Percentiles rank a stretch among this genome's conserved stretches.
Evolutionary conservation across 2,113 vertebrate species (phyloP).

Genomic region (Jacana jacana): DNA sequence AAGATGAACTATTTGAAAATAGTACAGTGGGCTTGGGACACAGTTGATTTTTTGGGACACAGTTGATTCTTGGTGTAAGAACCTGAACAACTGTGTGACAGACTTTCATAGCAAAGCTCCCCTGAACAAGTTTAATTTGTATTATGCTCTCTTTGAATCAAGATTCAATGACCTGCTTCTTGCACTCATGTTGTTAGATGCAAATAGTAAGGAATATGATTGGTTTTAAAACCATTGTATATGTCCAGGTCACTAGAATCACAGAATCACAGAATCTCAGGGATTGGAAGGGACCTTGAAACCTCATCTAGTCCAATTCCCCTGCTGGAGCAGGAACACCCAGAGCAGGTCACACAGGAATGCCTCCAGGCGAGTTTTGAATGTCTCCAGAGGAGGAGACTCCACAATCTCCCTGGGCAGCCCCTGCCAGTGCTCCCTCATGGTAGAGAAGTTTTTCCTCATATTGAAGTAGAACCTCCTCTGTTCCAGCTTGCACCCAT

Average conservation of each 20-base stretch:
- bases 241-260: not conserved
- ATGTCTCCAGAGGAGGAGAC: no score
- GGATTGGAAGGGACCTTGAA: no score
- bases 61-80: not conserved
- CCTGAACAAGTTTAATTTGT: not conserved
- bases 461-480: no score
- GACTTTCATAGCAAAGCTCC: not conserved
- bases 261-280: no score
- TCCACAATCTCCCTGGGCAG: no score
- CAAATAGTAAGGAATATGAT: not conserved
- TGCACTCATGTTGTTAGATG: not conserved
- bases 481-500: no score
- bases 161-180: not conserved
- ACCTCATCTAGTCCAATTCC: no score
- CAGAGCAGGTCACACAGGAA: no score
- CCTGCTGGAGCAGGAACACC: no score
- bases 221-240: not conserved
- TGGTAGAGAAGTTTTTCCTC: no score
- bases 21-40: not conserved
- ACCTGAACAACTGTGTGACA: not conserved
- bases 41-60: not conserved
- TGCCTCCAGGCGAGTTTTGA: no score
- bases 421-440: no score
- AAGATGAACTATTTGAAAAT: not conserved
- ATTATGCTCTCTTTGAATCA: not conserved